Conservation (phyloP, 2,888 invertebrate genomes). For the Ormyrus labotus region DNA sequence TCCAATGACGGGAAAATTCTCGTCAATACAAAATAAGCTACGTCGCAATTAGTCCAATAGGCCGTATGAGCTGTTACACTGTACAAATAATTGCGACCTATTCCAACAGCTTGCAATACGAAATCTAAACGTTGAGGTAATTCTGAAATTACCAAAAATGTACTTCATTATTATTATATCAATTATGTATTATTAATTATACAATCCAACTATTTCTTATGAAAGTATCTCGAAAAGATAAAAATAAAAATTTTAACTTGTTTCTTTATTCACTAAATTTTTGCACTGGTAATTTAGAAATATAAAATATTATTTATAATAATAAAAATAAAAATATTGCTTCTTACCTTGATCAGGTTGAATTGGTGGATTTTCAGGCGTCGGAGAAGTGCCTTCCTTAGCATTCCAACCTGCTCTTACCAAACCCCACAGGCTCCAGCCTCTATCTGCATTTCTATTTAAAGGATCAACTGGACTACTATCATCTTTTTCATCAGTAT, state of each 20-base stretch:
- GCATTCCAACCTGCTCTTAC: slow-evolving; percentile 74
- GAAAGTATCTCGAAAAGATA: background rate
- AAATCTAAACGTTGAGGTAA: slow-evolving; percentile 80
- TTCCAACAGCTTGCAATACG: slow-evolving; percentile 78
- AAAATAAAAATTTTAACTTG: background rate
- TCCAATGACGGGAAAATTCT: slow-evolving; percentile 77
- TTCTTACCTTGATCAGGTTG: slow-evolving; percentile 75
- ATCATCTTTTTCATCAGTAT: slow-evolving; percentile 67
- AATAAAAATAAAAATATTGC: background rate
- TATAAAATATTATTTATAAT: slow-evolving; percentile 1
- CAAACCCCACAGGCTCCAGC: slow-evolving; percentile 76
- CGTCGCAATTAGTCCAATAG: slow-evolving; percentile 82
- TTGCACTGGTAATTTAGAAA: background rate
- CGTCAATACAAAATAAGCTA: slow-evolving; percentile 80
- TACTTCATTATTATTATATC: slow-evolving; percentile 1
- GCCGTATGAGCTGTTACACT: slow-evolving; percentile 81
- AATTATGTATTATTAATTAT: background rate
- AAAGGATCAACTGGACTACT: slow-evolving; percentile 68
- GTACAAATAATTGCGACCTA: slow-evolving; percentile 79
- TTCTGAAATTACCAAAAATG: slow-evolving; percentile 70
- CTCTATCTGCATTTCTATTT: slow-evolving; percentile 71
- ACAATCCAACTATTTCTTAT: too few relatives aligned
- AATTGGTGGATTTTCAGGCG: slow-evolving; percentile 72
- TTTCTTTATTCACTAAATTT: background rate
- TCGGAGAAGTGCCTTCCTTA: slow-evolving; percentile 73